Evolutionary conservation across 1,140 invertebrate species (phyloP).

Genomic region (Drosophila dunni): DNA sequence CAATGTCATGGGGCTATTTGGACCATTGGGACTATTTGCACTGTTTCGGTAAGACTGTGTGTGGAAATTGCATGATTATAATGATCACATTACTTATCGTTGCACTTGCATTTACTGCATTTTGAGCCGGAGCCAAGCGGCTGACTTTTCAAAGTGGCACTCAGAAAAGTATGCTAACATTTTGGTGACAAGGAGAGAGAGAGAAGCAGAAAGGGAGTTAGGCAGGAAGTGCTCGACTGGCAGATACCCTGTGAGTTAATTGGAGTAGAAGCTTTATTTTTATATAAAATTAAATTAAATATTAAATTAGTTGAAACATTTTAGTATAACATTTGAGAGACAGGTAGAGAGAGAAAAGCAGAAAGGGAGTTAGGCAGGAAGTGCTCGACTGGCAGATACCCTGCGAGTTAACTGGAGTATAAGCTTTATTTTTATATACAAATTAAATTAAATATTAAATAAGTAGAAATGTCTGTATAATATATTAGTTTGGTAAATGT

Average conservation of each 20-base stretch:
- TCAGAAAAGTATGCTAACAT: slow-evolving; percentile 23
- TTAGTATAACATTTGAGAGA: not conserved
- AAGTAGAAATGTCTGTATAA: too few relatives aligned
- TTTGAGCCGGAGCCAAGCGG: slow-evolving; percentile 61
- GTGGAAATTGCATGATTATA: slow-evolving; percentile 68
- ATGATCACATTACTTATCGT: slow-evolving; percentile 58
- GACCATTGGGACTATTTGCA: slow-evolving; percentile 7
- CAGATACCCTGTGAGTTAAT: not conserved
- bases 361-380: slow-evolving; percentile 6
- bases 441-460: too few relatives aligned
- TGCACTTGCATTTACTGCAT: slow-evolving; percentile 44
- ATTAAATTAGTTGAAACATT: too few relatives aligned
- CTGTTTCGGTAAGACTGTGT: slow-evolving; percentile 34
- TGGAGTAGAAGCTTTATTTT: too few relatives aligned
- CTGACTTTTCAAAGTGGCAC: slow-evolving; percentile 13
- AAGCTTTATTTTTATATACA: too few relatives aligned
- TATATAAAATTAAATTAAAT: too few relatives aligned
- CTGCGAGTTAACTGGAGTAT: too few relatives aligned
- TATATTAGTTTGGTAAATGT: too few relatives aligned
- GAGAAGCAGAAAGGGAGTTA: not conserved
- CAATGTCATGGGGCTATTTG: slow-evolving; percentile 24
- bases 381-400: not conserved
- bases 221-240: not conserved
- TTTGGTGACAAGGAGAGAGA: not conserved
- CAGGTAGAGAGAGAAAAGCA: not conserved